Percentiles rank a stretch among this genome's conserved stretches.
These are phyloP conservation scores for Saccopteryx bilineata DNA, from an alignment of 2,113 vertebrate species.

Conservation along the genomic window DNA sequence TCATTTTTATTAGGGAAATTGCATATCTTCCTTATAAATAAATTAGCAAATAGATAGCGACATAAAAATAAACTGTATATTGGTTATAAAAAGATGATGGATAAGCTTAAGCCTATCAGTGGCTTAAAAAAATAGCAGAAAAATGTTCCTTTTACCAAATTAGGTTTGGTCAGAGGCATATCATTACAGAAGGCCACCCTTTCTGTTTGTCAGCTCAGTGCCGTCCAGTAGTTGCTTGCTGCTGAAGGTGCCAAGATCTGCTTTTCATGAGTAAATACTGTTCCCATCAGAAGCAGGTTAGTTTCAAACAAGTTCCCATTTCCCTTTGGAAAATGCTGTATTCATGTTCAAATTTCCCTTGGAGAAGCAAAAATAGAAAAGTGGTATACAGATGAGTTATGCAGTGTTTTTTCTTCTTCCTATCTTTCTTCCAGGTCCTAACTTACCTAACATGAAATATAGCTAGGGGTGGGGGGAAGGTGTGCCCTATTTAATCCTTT, in stretches of 20 bases:
- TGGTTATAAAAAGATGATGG: neutral
- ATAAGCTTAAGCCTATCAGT: neutral
- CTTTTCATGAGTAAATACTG: neutral
- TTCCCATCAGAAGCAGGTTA: neutral
- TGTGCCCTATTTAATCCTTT: neutral
- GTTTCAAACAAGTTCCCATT: neutral
- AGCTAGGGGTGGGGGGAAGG: neutral
- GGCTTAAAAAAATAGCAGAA: neutral
- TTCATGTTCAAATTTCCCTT: neutral
- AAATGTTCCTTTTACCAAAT: neutral
- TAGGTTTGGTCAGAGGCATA: neutral
- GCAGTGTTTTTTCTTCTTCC: neutral
- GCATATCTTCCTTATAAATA: neutral
- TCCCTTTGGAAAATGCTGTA: neutral
- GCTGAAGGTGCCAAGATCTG: neutral
- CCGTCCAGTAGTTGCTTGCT: neutral
- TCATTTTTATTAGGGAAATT: neutral
- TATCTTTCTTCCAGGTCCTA: neutral
- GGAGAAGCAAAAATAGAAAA: neutral
- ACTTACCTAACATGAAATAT: no score
- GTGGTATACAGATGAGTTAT: neutral
- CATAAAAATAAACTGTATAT: neutral
- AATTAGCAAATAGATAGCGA: neutral
- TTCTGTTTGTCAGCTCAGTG: neutral
- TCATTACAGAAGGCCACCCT: neutral